Base-by-base conservation (phyloP, 2,113 vertebrate species). In the Coreoperca whiteheadi region DNA sequence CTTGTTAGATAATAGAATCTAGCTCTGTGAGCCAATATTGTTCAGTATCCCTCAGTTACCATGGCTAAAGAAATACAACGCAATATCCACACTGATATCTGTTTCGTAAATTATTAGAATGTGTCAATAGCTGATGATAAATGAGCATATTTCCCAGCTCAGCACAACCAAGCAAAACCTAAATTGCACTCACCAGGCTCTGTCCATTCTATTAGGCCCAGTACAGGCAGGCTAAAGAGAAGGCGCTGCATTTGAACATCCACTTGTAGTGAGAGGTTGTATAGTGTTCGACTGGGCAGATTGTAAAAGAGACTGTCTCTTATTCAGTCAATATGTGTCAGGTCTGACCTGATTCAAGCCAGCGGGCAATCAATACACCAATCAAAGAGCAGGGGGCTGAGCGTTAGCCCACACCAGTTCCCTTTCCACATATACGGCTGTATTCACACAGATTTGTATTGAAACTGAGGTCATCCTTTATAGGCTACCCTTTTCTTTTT, bases 291-390 rank as follows among this genome's bases (percentile, higher is more conserved):
- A 59, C 75, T 25, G 66, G 25, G 23, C 15, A 6, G 67, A 72
- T 1, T 67, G 79, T 79, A 69, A 70, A 54, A 88, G 43, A 79
- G 57, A 51, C 28, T 4, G 66, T 72, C 76, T 79, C 23, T 72
- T 43, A 61, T 75, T 54, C 20, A 43, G 60, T 89, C 91, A 69
- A 88, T 92, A 88, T 57, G 61, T 86, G 76, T 83, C 87, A 34
- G 28, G 28, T 74, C 83, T 93, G 91, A 93, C 89, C 91, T 84
- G 85, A 70, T 92, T 92, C 70, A 78, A 71, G 81, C 68, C 79
- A 32, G 63, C 41, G 18, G 79, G 7, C 23, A 67, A 88, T 94
- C 93, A 48, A 94, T 94, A 81, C 8, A 53, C 43, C 77, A 82
- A 86, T 88, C 79, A 77, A n/a, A 51, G 41, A 46, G 63, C 53